Conservation (phyloP, 2,888 invertebrate genomes). For the Nephrocerus scutellatus region DNA sequence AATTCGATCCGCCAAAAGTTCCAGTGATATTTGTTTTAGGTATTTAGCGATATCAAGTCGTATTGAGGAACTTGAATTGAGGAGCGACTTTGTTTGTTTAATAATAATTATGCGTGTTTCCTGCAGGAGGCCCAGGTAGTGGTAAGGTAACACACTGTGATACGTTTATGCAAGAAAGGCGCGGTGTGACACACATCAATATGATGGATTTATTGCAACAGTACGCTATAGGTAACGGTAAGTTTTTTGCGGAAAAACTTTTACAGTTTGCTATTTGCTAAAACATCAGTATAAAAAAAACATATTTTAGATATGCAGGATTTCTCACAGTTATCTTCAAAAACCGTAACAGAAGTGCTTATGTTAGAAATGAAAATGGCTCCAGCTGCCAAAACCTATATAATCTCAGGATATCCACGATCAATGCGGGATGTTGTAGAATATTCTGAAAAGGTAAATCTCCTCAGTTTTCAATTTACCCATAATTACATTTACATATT, state of each 20-base stretch:
- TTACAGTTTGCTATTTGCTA: neutral
- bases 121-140: conserved; percentile 85
- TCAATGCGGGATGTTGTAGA: conserved; percentile 89
- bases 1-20: conserved; percentile 77
- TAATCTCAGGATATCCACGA: conserved; percentile 83
- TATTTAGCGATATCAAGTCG: conserved; percentile 42
- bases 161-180: conserved; percentile 77
- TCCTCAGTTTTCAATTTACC: neutral
- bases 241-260: conserved; percentile 27
- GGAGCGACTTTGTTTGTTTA: neutral
- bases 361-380: conserved; percentile 94
- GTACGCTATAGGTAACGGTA: conserved; percentile 83
- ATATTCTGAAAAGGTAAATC: conserved; percentile 77
- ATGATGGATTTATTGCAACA: conserved; percentile 87
- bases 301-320: conserved; percentile 70
- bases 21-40: conserved; percentile 85
- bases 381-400: conserved; percentile 76
- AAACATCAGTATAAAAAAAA: neutral
- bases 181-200: conserved; percentile 79
- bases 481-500: too few relatives aligned
- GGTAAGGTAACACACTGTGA: conserved; percentile 98
- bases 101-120: neutral
- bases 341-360: conserved; percentile 80
- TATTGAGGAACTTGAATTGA: neutral
- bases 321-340: conserved; percentile 76